Evolutionary conservation across 2,113 vertebrate species (phyloP).

Genomic region (Percina caprodes): DNA sequence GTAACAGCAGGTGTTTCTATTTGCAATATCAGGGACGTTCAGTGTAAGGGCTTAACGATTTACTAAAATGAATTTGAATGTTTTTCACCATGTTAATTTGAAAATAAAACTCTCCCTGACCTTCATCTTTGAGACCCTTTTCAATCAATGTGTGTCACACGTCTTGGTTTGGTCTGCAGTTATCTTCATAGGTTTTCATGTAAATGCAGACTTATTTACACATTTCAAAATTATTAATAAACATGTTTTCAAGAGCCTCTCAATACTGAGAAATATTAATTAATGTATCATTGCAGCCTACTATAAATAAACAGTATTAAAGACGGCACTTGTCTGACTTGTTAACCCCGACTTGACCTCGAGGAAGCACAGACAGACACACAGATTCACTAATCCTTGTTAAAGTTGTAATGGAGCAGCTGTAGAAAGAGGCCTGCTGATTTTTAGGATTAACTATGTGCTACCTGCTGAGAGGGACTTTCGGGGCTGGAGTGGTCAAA

Average conservation of each 20-base stretch:
- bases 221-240: background rate
- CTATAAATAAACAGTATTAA: background rate
- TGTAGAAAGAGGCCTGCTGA: conserved; percentile 12
- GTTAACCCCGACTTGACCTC: conserved; percentile 22
- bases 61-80: background rate
- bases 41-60: background rate
- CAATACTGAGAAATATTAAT: background rate
- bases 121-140: background rate
- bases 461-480: conserved; percentile 53
- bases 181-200: background rate
- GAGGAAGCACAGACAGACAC: background rate
- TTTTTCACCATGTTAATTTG: background rate
- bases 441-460: conserved; percentile 34
- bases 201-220: background rate
- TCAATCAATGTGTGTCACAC: background rate
- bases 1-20: background rate
- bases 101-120: background rate
- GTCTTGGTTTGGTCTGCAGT: background rate
- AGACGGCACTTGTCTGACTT: conserved; percentile 5
- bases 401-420: conserved; percentile 42
- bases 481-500: conserved; percentile 17
- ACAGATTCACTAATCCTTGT: conserved; percentile 47
- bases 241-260: background rate
- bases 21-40: background rate
- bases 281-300: background rate